Evolutionary conservation across 2,113 vertebrate species (phyloP), one percentile per base, ranked within the genome.

Genomic region (Bettongia penicillata): DNA sequence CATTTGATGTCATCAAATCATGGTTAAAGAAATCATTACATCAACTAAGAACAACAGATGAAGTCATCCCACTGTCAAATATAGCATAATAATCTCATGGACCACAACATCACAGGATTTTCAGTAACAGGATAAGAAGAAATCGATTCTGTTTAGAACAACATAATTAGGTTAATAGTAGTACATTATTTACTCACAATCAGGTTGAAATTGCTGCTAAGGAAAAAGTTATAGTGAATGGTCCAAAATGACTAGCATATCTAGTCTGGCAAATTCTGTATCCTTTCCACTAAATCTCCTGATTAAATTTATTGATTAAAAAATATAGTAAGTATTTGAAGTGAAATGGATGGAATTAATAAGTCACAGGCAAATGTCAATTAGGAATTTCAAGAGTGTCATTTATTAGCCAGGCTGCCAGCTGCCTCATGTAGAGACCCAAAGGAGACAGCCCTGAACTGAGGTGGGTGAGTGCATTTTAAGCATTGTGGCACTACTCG

Each of bases 61-160:
- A 98, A 98, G 98, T 98, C 96, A 98, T 98, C 98, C 98, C 98
- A 99, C 95, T 98, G 97, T 98, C 97, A 98, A 98, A 98, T 97
- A 99, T 98, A 96, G 98, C 96, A 25, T 96, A 98, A 98, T 97
- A 98, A 98, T 99, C 98, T 98, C 99, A 99, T 98, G 98, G 98
- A 99, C 97, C 98, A 98, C 97, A 98, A 98, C 98, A 98, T 98
- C 98, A 99, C 98, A 99, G 97, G 98, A 98, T 97, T 97, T 95
- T 97, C 94, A 90, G 96, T 98, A 96, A 98, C 98, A 94, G 92
- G 97, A 98, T 95, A 99, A 98, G 93, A 98, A 98, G 97, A 97
- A 98, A 53, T 53, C 96, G 97, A 98, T 98, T 98, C 96, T 93
- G 97, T 97, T 97, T 95, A 96, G 97, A 98, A 98, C 98, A 98